These are phyloP conservation scores for Cancer borealis DNA, from an alignment of 2,888 invertebrate species.

Conservation along the genomic window DNA sequence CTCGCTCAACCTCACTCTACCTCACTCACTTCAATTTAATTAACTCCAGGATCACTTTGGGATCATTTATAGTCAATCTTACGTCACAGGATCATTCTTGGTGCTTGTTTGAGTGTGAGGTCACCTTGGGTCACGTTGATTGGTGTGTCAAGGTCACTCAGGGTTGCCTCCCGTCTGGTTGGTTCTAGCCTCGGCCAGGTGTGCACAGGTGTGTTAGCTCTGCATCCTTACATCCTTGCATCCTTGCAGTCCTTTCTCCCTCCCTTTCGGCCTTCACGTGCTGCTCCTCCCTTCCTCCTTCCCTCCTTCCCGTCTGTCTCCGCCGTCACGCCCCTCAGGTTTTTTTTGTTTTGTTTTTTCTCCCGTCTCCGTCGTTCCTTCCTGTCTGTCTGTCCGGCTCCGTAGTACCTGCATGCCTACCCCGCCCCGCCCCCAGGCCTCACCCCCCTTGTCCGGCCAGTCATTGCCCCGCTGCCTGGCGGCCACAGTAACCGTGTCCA, in stretches of 20 bases:
- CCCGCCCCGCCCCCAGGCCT: background rate
- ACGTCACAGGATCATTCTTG: background rate
- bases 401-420: background rate
- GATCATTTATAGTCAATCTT: background rate
- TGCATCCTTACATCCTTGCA: background rate
- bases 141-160: background rate
- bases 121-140: background rate
- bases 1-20: background rate
- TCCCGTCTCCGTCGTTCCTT: background rate
- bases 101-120: background rate
- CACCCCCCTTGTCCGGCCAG: background rate
- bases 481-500: background rate
- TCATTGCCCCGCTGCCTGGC: background rate
- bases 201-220: background rate
- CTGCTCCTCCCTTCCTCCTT: background rate
- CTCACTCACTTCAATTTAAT: background rate
- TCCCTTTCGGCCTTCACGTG: background rate
- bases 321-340: conserved; percentile 35
- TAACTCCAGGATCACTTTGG: background rate
- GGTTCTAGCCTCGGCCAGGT: background rate
- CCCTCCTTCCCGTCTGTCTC: background rate
- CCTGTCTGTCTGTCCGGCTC: background rate
- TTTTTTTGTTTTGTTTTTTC: background rate
- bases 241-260: background rate
- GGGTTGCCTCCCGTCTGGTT: background rate